Percentiles rank a stretch among this genome's conserved stretches.
Conservation (phyloP, 2,797 vertebrate species). For the Hydrocynus forskahlii region DNA sequence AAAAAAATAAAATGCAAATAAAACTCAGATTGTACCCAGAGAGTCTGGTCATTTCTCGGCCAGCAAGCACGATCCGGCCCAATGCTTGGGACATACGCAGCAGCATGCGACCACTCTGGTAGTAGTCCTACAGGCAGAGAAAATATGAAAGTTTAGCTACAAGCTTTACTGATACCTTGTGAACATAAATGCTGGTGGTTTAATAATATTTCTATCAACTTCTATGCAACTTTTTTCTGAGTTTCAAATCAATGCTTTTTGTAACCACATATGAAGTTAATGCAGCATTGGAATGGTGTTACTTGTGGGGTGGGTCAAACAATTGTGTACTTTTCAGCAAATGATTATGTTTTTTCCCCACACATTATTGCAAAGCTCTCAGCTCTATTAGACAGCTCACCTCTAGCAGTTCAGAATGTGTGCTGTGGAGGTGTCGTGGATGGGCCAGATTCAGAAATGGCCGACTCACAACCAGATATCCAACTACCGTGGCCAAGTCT, state of each 20-base stretch:
- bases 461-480: slow-evolving; percentile 94
- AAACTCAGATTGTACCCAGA: slow-evolving; percentile 82
- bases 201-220: neutral
- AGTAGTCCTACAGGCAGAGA: slow-evolving; percentile 87
- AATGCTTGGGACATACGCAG: slow-evolving; percentile 96
- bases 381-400: slow-evolving; percentile 68
- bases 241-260: neutral
- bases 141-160: neutral
- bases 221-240: neutral
- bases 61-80: slow-evolving; percentile 95
- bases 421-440: slow-evolving; percentile 86
- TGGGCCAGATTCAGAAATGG: slow-evolving; percentile 88
- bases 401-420: slow-evolving; percentile 92
- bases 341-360: neutral
- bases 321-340: neutral
- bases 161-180: neutral
- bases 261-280: neutral
- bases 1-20: neutral
- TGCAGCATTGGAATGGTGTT: neutral
- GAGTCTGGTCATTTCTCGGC: slow-evolving; percentile 96
- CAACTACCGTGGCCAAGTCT: slow-evolving; percentile 96
- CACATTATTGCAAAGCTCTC: no score
- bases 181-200: neutral
- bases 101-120: slow-evolving; percentile 98
- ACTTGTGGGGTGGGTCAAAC: neutral